Evolutionary conservation across 2,888 invertebrate species (phyloP).

Genomic region (Nomada ruficornis): DNA sequence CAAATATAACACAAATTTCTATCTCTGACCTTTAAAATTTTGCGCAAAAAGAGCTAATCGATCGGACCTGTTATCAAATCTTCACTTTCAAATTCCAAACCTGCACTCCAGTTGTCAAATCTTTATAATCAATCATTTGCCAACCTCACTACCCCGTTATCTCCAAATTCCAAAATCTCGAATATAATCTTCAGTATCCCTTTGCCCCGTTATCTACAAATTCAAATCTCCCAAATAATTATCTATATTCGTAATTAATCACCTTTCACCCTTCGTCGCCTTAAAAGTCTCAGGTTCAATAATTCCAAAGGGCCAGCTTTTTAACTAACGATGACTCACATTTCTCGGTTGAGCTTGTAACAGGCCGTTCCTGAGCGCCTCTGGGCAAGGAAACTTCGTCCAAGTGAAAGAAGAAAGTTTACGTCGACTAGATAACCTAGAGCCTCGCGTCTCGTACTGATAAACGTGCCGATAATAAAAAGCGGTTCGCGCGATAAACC

Average conservation of each 20-base stretch:
- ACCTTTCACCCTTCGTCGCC: not conserved
- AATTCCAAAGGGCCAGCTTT: not conserved
- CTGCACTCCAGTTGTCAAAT: not conserved
- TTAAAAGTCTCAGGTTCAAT: not conserved
- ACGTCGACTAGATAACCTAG: slow-evolving; percentile 55
- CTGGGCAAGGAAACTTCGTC: slow-evolving; percentile 13
- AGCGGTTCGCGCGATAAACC: slow-evolving; percentile 46
- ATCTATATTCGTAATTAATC: not conserved
- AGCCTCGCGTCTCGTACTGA: slow-evolving; percentile 50
- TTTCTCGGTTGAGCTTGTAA: not conserved
- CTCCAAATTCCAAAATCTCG: not conserved
- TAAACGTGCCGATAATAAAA: slow-evolving; percentile 52
- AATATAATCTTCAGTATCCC: not conserved
- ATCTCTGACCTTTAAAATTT: no score
- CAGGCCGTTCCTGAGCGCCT: not conserved
- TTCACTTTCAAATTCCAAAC: no score
- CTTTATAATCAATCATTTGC: not conserved
- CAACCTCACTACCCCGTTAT: not conserved
- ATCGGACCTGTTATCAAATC: no score
- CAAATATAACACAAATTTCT: no score
- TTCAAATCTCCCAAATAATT: not conserved
- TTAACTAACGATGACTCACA: slow-evolving; percentile 21
- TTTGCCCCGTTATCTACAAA: not conserved
- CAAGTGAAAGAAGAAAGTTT: slow-evolving; percentile 24
- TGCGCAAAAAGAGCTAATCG: no score